Evolutionary conservation across 1,140 invertebrate species (phyloP), one percentile per base, ranked within the genome.

Genomic region (Danaus plexippus): DNA sequence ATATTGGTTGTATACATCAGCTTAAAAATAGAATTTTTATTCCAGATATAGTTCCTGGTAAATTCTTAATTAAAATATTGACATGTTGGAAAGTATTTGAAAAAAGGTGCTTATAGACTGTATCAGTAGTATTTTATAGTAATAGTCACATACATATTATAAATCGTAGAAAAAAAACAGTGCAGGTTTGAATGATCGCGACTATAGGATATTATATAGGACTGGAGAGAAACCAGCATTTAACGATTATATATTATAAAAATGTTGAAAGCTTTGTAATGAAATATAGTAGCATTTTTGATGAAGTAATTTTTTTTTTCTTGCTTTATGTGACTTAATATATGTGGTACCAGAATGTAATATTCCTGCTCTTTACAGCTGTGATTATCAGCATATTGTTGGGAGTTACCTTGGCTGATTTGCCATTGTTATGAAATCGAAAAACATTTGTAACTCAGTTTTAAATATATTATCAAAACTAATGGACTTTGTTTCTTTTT

Each of bases 261-360:
- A 82, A 81, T 76, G 72, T 70, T 80, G 85, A 86, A 74, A 69
- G 80, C 80, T 86, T 84, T 80, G 69, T 79, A 76, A 79, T 79
- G 70, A 80, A 77, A 81, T 81, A 83, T 86, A 79, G 80, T 80
- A 80, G 81, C 75, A 80, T 86, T 84, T 80, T 86, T 86, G 78
- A 86, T 85, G 75, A 79, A 81, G 81, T 75, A 72, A 79, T 82
- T 76, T 83, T 80, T 77, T n/a, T 78, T 86, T 81, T 73, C 75
- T 76, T 75, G 77, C 77, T 81, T 85, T 81, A 80, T 73, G 76
- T 81, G 76, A 86, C 69, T 84, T 75, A 77, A 73, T 78, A 51
- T 59, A 78, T 76, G 69, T 76, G 70, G 73, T 83, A 75, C 22
- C 73, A 82, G 71, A 71, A 79, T 79, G 67, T 66, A 67, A 71